Base-by-base conservation (phyloP, 2,113 vertebrate genomes). In the Charadrius vociferus region DNA sequence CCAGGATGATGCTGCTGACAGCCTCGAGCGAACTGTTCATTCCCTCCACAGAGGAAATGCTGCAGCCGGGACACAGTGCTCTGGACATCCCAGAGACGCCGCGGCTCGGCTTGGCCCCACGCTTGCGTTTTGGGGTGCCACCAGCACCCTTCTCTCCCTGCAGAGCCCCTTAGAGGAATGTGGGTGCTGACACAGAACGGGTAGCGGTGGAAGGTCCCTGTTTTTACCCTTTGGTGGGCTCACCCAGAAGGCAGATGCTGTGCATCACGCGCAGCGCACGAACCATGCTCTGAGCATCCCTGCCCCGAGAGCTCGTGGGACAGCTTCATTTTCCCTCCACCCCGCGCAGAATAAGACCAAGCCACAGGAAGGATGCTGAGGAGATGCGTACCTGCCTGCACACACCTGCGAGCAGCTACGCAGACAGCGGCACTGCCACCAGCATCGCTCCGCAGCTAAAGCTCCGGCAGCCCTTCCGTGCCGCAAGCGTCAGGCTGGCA, bases 301-400 rank as follows among this genome's bases (percentile, higher is more conserved):
- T 73, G 9, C 24, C 24, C 36, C 1, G 5, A 45, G n/a, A 8
- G 30, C 47, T 39, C 3, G 0, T 0, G 0, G 45, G 37, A 58
- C 18, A 13, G 32, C 23, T 62, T 10, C 6, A 30, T 14, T 36
- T 65, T 26, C 58, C 45, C 68, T 30, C 36, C 55, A 23, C 2
- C 11, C 36, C 34, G 1, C 0, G 15, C n/a, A 30, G 45, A 58
- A 7, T 12, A 37, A 61, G 14, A 27, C 43, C 5, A 19, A 67
- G 41, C 30, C 77, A 18, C 21, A 15, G 37, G 47, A 55, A 32
- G 36, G 85, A 10, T 63, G 65, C 68, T n/a, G 81, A 49, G 90
- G 32, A 59, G 52, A 36, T 0, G 0, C 2, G 5, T 7, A 20
- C 71, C 77, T 29, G 39, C 39, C 32, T 1, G 52, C 49, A 18